These are phyloP conservation scores for Ceratoteleas bidentatus DNA, from an alignment of 1,140 invertebrate species.

Conservation along the genomic window DNA sequence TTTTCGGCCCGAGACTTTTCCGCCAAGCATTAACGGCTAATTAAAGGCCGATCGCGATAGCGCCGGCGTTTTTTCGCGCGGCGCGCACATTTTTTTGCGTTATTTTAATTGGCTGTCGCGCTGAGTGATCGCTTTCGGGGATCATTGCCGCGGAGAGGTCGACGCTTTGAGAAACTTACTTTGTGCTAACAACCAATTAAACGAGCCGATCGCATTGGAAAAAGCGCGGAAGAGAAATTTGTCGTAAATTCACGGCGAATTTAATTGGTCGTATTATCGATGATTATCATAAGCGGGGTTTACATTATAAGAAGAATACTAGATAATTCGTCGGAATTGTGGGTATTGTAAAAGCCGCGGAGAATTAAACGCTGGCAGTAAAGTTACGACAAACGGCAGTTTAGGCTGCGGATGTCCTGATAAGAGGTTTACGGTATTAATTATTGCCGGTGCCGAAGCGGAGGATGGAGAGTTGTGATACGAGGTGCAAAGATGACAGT, in stretches of 20 bases:
- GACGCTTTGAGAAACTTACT: constrained; percentile 43
- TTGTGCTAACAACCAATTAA: constrained; percentile 51
- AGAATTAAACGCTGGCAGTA: constrained; percentile 16
- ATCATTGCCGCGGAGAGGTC: constrained; percentile 38
- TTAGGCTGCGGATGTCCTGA: too few species aligned
- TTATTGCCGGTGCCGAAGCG: too few species aligned
- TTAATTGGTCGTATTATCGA: constrained; percentile 56
- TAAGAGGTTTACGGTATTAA: too few species aligned
- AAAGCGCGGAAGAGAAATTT: constrained; percentile 43
- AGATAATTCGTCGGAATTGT: constrained; percentile 33
- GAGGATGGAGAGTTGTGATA: too few species aligned
- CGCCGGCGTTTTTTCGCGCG: not conserved
- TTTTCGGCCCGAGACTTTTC: constrained; percentile 13
- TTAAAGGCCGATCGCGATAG: constrained; percentile 36
- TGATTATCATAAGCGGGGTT: constrained; percentile 44
- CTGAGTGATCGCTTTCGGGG: constrained; percentile 40
- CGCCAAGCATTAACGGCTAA: constrained; percentile 34
- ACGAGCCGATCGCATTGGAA: constrained; percentile 36
- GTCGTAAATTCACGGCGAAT: constrained; percentile 44
- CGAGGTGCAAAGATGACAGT: too few species aligned
- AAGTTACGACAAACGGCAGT: too few species aligned
- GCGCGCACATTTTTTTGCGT: constrained; percentile 11
- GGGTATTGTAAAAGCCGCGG: constrained; percentile 10
- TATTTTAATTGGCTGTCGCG: constrained; percentile 50
- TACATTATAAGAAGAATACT: constrained; percentile 38